phyloP scores from a whole-genome alignment of 2,888 invertebrate species.

The Petrolisthes manimaculis region DNA sequence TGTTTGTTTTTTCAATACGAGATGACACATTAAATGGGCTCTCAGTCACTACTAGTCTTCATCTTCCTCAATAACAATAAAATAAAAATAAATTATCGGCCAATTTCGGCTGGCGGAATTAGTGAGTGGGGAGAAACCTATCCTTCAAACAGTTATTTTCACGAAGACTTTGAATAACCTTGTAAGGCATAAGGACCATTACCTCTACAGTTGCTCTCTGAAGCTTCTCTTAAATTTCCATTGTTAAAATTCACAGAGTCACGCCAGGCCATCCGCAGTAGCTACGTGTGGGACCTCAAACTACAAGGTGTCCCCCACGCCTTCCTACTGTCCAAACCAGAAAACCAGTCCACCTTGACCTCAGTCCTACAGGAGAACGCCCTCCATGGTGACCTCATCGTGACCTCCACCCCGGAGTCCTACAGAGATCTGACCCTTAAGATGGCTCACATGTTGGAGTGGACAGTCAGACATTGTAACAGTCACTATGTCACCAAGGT shows the following conservation, averaged over 20 bases:
- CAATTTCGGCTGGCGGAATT: too few species aligned
- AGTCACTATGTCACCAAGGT: slow-evolving; percentile 29
- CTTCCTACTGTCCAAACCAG: slow-evolving; percentile 42
- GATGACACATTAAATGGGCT: too few species aligned
- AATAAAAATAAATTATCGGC: too few species aligned
- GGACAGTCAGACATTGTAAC: slow-evolving; percentile 22
- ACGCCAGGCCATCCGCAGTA: slow-evolving; percentile 15
- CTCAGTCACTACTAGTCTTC: too few species aligned
- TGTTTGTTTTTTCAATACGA: too few species aligned
- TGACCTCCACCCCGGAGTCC: slow-evolving; percentile 11
- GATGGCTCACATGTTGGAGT: slow-evolving; percentile 35
- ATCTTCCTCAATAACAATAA: too few species aligned
- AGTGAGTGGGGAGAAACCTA: too few species aligned
- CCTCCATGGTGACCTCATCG: slow-evolving; percentile 13
- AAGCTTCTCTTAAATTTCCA: too few species aligned
- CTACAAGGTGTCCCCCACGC: slow-evolving; percentile 14
- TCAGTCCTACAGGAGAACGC: slow-evolving; percentile 16
- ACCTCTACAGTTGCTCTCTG: too few species aligned
- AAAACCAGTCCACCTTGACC: neutral
- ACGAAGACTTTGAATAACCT: too few species aligned
- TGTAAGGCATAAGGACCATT: too few species aligned
- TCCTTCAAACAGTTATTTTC: too few species aligned
- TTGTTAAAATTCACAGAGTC: neutral
- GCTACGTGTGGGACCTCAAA: neutral
- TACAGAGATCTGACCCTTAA: slow-evolving; percentile 39